phyloP scores from a whole-genome alignment of 2,113 vertebrate species.

The Trinectes maculatus region DNA sequence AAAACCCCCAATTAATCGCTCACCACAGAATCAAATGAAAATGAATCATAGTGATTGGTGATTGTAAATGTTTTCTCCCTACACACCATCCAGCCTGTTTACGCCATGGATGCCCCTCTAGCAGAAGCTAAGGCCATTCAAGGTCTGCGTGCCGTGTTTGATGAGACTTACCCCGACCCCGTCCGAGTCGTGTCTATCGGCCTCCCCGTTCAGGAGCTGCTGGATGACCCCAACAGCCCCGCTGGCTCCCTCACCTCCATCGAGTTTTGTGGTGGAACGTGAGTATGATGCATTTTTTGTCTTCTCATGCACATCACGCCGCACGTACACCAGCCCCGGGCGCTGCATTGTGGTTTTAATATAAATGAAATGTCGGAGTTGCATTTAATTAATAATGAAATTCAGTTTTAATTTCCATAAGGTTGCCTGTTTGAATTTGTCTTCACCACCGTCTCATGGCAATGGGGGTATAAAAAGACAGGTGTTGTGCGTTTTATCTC shows the following conservation, averaged over 20 bases:
- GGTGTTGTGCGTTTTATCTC: constrained; percentile 9
- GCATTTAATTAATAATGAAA: background rate
- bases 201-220: constrained; percentile 88
- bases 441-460: background rate
- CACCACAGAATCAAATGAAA: too few relatives aligned
- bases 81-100: constrained; percentile 82
- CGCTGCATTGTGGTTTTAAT: too few relatives aligned
- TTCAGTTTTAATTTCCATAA: too few relatives aligned
- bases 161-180: constrained; percentile 97
- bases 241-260: constrained; percentile 91
- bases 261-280: constrained; percentile 98
- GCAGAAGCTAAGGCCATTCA: constrained; percentile 95
- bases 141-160: constrained; percentile 95
- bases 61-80: too few relatives aligned
- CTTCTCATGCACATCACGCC: too few relatives aligned
- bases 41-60: too few relatives aligned
- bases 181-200: constrained; percentile 96
- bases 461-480: background rate
- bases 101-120: constrained; percentile 88
- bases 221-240: constrained; percentile 88
- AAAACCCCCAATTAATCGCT: too few relatives aligned
- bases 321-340: too few relatives aligned
- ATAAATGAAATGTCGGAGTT: too few relatives aligned
- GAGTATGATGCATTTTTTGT: too few relatives aligned
- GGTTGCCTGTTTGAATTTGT: too few relatives aligned